Evolutionary conservation across 2,797 vertebrate species (phyloP).

Genomic region (Coendou prehensilis): DNA sequence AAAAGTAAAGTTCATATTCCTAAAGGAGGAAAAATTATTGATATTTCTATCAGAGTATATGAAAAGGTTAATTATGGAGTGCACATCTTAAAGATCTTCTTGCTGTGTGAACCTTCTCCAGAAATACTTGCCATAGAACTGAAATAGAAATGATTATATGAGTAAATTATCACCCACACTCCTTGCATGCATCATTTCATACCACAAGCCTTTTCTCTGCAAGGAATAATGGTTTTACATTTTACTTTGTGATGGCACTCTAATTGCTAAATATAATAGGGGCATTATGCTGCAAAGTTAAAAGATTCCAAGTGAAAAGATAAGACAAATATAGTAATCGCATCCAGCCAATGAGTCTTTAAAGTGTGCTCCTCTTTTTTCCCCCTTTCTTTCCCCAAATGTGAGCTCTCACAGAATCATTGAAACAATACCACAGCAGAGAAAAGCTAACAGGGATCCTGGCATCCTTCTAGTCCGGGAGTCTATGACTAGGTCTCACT

Average conservation of each 20-base stretch:
- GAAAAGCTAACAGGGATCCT: slow-evolving; percentile 8
- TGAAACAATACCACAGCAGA: background rate
- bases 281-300: slow-evolving; percentile 82
- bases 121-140: slow-evolving; percentile 83
- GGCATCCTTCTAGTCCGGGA: background rate
- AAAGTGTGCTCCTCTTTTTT: slow-evolving; percentile 22
- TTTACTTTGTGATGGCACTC: slow-evolving; percentile 82
- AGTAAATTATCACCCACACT: slow-evolving; percentile 85
- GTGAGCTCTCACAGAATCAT: slow-evolving; percentile 27
- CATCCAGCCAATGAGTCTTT: slow-evolving; percentile 65
- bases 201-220: slow-evolving; percentile 79
- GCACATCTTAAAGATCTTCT: slow-evolving; percentile 74
- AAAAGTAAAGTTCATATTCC: slow-evolving; percentile 73
- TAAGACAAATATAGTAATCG: slow-evolving; percentile 82
- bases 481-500: background rate
- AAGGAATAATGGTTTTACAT: slow-evolving; percentile 84
- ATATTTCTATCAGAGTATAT: slow-evolving; percentile 73
- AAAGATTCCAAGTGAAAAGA: slow-evolving; percentile 83
- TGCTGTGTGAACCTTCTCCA: slow-evolving; percentile 80
- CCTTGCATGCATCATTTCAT: slow-evolving; percentile 80
- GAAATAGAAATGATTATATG: slow-evolving; percentile 85
- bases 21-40: slow-evolving; percentile 63
- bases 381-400: background rate
- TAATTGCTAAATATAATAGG: slow-evolving; percentile 86
- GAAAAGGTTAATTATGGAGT: slow-evolving; percentile 82